Percentiles rank a stretch among this genome's conserved stretches.
These are phyloP conservation scores for Chinchilla lanigera DNA, from an alignment of 2,113 vertebrate genomes.

Conservation along the genomic window DNA sequence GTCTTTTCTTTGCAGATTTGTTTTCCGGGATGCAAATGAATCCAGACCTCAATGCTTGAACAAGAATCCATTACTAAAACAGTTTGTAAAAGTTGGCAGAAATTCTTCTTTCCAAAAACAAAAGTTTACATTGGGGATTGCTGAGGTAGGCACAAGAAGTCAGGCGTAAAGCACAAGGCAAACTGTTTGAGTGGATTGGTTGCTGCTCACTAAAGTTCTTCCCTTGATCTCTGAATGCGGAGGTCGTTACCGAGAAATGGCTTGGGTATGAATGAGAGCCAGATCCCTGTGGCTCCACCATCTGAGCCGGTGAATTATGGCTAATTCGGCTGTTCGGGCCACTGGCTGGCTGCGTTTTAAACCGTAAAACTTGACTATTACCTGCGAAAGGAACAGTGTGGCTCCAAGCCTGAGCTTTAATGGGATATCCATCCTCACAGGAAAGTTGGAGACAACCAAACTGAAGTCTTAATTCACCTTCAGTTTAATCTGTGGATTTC, in stretches of 20 bases:
- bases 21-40: slow-evolving; percentile 75
- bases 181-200: slow-evolving; percentile 78
- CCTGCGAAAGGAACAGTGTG: slow-evolving; percentile 72
- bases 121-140: slow-evolving; percentile 68
- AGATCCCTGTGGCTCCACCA: slow-evolving; percentile 62
- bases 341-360: slow-evolving; percentile 75
- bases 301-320: slow-evolving; percentile 61
- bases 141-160: slow-evolving; percentile 79
- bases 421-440: slow-evolving; percentile 65
- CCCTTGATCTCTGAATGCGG: slow-evolving; percentile 81
- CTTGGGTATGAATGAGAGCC: slow-evolving; percentile 72
- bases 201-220: slow-evolving; percentile 82
- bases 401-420: slow-evolving; percentile 81
- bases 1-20: slow-evolving; percentile 73
- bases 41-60: slow-evolving; percentile 67
- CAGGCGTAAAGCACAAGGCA: slow-evolving; percentile 87
- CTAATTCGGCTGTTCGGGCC: slow-evolving; percentile 79
- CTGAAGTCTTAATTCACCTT: slow-evolving; percentile 80
- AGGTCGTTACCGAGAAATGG: slow-evolving; percentile 74
- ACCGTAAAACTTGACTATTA: slow-evolving; percentile 68
- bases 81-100: slow-evolving; percentile 47
- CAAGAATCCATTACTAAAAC: slow-evolving; percentile 72
- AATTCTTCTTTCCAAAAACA: slow-evolving; percentile 14
- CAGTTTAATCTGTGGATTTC: slow-evolving; percentile 83
- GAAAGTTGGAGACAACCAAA: slow-evolving; percentile 78